Evolutionary conservation across 2,113 vertebrate species (phyloP).

Genomic region (Arenaria interpres): DNA sequence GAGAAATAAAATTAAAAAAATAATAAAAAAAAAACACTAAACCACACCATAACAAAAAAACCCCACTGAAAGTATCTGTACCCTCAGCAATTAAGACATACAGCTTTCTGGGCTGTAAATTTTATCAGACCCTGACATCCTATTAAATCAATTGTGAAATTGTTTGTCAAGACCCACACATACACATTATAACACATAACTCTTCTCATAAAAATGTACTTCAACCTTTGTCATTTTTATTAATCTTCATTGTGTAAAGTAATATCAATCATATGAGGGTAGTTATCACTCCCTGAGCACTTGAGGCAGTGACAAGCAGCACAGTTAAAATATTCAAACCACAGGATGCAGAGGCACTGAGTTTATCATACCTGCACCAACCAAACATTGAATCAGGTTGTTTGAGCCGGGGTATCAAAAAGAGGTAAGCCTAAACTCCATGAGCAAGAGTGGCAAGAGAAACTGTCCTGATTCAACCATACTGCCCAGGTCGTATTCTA

Average conservation of each 20-base stretch:
- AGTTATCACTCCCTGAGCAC: neutral
- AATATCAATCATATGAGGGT: neutral
- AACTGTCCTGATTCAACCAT: neutral
- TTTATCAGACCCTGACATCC: neutral
- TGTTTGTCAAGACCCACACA: neutral
- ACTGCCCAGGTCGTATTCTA: accelerated
- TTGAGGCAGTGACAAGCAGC: neutral
- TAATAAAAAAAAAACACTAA: neutral
- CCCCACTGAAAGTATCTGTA: neutral
- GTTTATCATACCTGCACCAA: neutral
- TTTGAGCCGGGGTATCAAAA: neutral
- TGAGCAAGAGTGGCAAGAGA: neutral
- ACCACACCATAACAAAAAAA: neutral
- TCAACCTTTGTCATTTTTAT: neutral
- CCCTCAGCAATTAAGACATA: neutral
- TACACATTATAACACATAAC: neutral
- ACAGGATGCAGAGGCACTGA: neutral
- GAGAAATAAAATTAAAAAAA: neutral
- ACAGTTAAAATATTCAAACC: accelerated
- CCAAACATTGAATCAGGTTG: neutral
- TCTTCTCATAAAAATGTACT: neutral
- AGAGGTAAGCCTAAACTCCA: neutral
- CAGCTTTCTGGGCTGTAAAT: neutral
- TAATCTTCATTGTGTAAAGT: neutral
- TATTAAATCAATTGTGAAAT: neutral